phyloP scores from a whole-genome alignment of 2,113 vertebrate genomes.

The Eonycteris spelaea region DNA sequence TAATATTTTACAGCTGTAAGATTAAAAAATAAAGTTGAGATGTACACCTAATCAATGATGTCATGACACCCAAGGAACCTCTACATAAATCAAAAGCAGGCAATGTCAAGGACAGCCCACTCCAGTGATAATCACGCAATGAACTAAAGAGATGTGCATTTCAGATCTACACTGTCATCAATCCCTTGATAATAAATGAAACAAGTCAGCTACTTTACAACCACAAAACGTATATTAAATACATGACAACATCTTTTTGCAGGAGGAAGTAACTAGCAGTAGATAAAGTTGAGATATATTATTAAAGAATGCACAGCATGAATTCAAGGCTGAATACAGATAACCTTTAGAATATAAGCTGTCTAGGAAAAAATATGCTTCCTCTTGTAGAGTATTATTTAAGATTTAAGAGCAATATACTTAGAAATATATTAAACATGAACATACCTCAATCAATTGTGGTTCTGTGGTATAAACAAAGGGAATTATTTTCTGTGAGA shows the following conservation, averaged over 20 bases:
- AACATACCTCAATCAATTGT: slow-evolving; percentile 61
- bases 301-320: slow-evolving; percentile 81
- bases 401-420: slow-evolving; percentile 76
- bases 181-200: slow-evolving; percentile 76
- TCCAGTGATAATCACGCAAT: slow-evolving; percentile 66
- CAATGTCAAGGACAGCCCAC: slow-evolving; percentile 64
- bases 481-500: background rate
- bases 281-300: slow-evolving; percentile 80
- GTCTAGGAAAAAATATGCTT: slow-evolving; percentile 77
- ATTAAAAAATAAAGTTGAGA: slow-evolving; percentile 32
- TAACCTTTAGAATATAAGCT: slow-evolving; percentile 78
- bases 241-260: slow-evolving; percentile 76
- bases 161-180: slow-evolving; percentile 76
- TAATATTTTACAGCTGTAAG: background rate
- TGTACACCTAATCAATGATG: slow-evolving; percentile 71
- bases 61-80: slow-evolving; percentile 53
- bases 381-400: slow-evolving; percentile 73
- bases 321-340: slow-evolving; percentile 73
- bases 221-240: slow-evolving; percentile 73
- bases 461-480: slow-evolving; percentile 70
- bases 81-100: slow-evolving; percentile 71
- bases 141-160: slow-evolving; percentile 77
- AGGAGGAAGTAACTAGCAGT: slow-evolving; percentile 74
- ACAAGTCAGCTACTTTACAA: slow-evolving; percentile 74
- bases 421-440: slow-evolving; percentile 71